phyloP scores from a whole-genome alignment of 1,140 invertebrate species.

The Orchesella cincta region DNA sequence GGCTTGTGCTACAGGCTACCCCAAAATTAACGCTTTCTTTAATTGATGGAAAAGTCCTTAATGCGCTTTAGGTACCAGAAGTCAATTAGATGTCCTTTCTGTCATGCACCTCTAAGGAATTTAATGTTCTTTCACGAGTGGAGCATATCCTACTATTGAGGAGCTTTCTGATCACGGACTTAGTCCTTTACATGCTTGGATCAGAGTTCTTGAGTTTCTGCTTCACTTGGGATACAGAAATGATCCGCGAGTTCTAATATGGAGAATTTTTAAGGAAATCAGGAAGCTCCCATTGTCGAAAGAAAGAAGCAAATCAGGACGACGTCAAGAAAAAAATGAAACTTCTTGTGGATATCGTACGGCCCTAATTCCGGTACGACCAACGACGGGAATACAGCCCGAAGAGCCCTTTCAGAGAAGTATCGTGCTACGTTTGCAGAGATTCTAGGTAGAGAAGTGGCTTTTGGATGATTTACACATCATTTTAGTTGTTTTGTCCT shows the following conservation, averaged over 20 bases:
- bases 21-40: neutral
- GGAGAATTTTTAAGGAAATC: no score
- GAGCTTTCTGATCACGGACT: slow-evolving; percentile 29
- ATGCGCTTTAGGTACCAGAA: neutral
- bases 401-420: slow-evolving; percentile 31
- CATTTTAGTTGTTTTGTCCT: slow-evolving; percentile 37
- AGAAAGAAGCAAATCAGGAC: neutral
- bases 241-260: no score
- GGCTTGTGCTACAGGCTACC: neutral
- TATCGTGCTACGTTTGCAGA: slow-evolving; percentile 31
- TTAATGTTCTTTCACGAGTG: neutral
- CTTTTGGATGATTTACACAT: slow-evolving; percentile 34
- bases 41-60: neutral
- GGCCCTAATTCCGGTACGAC: slow-evolving; percentile 24
- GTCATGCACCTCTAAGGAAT: slow-evolving; percentile 9
- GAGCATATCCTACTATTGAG: neutral
- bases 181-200: slow-evolving; percentile 43
- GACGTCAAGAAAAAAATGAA: neutral
- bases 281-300: neutral
- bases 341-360: no score
- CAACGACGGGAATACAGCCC: slow-evolving; percentile 49
- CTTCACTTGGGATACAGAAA: slow-evolving; percentile 40
- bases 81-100: slow-evolving; percentile 34
- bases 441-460: slow-evolving; percentile 37
- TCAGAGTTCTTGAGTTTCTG: slow-evolving; percentile 39